phyloP scores from a whole-genome alignment of 2,113 vertebrate genomes.

The Cyprinus carpio region DNA sequence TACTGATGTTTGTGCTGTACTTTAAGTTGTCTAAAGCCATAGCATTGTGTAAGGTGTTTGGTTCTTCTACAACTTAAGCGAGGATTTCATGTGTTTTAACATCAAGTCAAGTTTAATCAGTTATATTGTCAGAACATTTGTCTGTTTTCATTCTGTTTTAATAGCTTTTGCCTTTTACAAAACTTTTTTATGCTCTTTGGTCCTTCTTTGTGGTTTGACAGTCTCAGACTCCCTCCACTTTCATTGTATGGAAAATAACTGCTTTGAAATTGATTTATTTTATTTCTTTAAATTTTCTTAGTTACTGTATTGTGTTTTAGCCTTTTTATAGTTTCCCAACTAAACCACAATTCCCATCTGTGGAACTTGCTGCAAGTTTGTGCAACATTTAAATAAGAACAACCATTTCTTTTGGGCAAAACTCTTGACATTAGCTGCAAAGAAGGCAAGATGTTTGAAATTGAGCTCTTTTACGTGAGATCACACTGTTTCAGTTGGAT shows the following conservation, averaged over 20 bases:
- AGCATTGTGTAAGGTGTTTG: too few species aligned
- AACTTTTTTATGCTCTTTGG: not conserved
- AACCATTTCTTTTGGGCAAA: not conserved
- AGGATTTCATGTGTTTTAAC: not conserved
- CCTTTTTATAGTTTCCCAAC: not conserved
- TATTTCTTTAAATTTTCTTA: conserved; percentile 1
- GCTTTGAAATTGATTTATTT: not conserved
- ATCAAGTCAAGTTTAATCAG: not conserved
- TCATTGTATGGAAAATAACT: not conserved
- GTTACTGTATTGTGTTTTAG: not conserved
- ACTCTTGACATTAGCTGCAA: not conserved
- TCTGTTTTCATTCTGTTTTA: too few species aligned
- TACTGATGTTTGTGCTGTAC: too few species aligned
- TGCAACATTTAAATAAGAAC: not conserved
- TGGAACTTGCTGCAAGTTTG: not conserved
- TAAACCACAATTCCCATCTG: not conserved
- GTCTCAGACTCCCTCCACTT: not conserved
- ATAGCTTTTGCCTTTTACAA: too few species aligned
- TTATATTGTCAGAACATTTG: not conserved
- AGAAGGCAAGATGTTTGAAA: not conserved
- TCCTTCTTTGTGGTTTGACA: not conserved
- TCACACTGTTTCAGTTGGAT: too few species aligned
- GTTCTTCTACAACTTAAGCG: too few species aligned
- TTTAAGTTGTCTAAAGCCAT: too few species aligned
- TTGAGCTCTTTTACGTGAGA: too few species aligned